phyloP scores from a whole-genome alignment of 35 echinoderm and acorn worm species.

The Acanthaster planci region DNA sequence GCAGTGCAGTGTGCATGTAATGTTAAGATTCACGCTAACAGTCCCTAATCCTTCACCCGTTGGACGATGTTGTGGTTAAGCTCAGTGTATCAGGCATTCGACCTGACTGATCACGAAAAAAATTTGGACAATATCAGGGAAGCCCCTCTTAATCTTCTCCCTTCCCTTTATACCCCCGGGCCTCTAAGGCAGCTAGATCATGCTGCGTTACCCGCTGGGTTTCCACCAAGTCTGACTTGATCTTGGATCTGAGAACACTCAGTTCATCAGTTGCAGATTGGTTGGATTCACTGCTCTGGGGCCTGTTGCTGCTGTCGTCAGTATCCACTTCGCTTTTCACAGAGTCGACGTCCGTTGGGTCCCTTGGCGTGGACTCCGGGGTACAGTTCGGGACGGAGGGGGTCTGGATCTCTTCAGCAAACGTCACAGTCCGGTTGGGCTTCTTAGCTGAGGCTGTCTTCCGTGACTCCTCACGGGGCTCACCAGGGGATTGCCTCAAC shows the following conservation, averaged over 20 bases:
- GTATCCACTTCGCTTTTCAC: constrained; percentile 19
- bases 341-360: constrained; percentile 36
- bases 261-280: constrained; percentile 35
- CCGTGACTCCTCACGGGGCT: not conserved
- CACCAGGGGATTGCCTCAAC: not conserved
- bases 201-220: constrained; percentile 54
- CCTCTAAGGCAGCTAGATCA: constrained; percentile 39
- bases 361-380: constrained; percentile 56
- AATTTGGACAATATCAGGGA: no score
- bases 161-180: not conserved
- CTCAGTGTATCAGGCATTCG: no score
- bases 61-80: no score
- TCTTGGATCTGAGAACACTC: constrained; percentile 52
- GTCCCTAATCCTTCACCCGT: no score
- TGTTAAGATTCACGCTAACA: no score
- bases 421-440: constrained; percentile 63
- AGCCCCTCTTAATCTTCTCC: no score
- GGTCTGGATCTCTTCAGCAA: constrained; percentile 51
- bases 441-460: constrained; percentile 39
- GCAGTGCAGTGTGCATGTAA: no score
- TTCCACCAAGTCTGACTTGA: constrained; percentile 63
- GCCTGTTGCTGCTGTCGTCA: not conserved
- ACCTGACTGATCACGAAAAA: no score
- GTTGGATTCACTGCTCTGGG: not conserved
- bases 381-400: constrained; percentile 58